Percentiles rank a stretch among this genome's conserved stretches.
phyloP scores from a whole-genome alignment of 30 jellyfish, hydroid and myxozoan species.

The Calvadosia cruxmelitensis region DNA sequence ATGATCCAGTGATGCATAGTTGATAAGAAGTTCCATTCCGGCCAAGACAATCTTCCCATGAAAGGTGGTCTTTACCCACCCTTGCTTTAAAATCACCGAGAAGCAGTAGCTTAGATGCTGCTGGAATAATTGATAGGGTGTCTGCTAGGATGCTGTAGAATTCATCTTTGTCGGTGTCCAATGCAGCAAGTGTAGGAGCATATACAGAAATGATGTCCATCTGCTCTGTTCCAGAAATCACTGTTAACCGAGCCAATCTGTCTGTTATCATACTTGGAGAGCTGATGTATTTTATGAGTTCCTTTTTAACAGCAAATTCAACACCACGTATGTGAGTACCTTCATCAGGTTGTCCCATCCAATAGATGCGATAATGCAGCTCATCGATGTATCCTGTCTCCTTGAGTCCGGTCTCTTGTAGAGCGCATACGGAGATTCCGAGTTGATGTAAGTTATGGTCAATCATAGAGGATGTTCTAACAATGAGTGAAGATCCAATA shows the following conservation, averaged over 20 bases:
- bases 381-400: slow-evolving; percentile 4
- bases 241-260: slow-evolving; percentile 10
- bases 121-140: slow-evolving; percentile 12
- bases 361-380: slow-evolving; percentile 18
- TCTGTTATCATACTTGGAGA: slow-evolving; percentile 8
- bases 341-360: slow-evolving; percentile 1
- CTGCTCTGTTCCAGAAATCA: slow-evolving; percentile 9
- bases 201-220: slow-evolving; percentile 7
- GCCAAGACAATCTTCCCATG: slow-evolving; percentile 31
- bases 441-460: slow-evolving; percentile 8
- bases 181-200: slow-evolving; percentile 17
- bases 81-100: slow-evolving; percentile 38
- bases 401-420: slow-evolving; percentile 23
- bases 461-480: slow-evolving; percentile 9
- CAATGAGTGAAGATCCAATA: too few relatives aligned
- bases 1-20: slow-evolving; percentile 23
- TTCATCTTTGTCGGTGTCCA: slow-evolving; percentile 18
- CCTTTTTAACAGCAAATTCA: slow-evolving; percentile 21
- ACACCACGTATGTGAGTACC: slow-evolving; percentile 11
- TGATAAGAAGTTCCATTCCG: slow-evolving; percentile 11
- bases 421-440: slow-evolving; percentile 11
- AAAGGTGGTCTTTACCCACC: slow-evolving; percentile 21
- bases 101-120: slow-evolving; percentile 2
- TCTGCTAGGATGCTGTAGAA: slow-evolving; percentile 18
- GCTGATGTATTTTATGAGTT: too few relatives aligned